These are phyloP conservation scores for Tuta absoluta DNA, from an alignment of 2,888 invertebrate species.

Conservation along the genomic window DNA sequence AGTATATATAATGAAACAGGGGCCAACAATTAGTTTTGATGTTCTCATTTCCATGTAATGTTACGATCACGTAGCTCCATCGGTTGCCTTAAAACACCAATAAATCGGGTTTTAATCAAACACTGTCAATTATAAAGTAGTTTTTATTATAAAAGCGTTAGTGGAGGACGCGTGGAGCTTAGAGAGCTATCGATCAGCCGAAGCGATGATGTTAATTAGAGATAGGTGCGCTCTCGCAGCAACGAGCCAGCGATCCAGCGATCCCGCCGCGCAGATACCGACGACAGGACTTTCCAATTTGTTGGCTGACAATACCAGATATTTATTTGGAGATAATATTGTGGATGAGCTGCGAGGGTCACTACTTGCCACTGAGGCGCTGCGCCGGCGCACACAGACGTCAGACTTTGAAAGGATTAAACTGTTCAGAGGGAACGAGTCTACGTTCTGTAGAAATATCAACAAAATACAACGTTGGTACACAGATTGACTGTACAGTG, in stretches of 20 bases:
- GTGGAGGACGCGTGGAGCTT: conserved; percentile 27
- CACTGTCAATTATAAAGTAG: conserved; percentile 51
- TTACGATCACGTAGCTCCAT: not conserved
- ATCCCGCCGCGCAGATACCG: conserved; percentile 41
- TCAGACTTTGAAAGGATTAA: not conserved
- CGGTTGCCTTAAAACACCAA: conserved; percentile 7
- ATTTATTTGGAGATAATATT: conserved; percentile 52
- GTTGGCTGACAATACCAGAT: conserved; percentile 57
- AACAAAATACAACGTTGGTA: too few species aligned
- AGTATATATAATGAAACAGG: too few species aligned
- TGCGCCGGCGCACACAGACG: not conserved
- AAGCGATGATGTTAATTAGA: conserved; percentile 68
- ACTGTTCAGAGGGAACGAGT: not conserved
- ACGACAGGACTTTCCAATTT: conserved; percentile 59
- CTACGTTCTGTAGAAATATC: too few species aligned
- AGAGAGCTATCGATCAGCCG: conserved; percentile 51
- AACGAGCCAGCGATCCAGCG: conserved; percentile 18
- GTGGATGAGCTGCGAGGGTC: conserved; percentile 12
- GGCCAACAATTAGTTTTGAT: not conserved
- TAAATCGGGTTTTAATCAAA: conserved; percentile 43
- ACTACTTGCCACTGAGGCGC: not conserved
- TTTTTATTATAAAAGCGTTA: conserved; percentile 42
- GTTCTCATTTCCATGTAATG: not conserved
- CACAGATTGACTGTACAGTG: too few species aligned
- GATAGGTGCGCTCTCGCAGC: conserved; percentile 51